These are phyloP conservation scores for Cephus rjabovi DNA, from an alignment of 2,888 invertebrate genomes.

Conservation along the genomic window DNA sequence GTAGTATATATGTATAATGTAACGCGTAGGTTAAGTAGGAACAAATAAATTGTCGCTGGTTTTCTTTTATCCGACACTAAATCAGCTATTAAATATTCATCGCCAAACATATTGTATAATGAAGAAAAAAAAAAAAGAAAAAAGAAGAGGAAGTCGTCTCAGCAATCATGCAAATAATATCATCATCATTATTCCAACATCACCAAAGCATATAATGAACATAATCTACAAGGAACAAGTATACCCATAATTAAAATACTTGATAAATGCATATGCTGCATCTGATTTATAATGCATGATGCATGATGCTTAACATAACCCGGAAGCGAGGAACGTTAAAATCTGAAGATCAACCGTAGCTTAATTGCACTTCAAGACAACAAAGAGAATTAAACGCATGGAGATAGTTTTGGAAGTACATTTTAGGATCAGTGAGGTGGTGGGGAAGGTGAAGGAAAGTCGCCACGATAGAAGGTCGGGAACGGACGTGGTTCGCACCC, in stretches of 20 bases:
- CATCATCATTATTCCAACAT: neutral
- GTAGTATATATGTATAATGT: neutral
- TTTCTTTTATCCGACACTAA: neutral
- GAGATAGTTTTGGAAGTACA: neutral
- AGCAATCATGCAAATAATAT: neutral
- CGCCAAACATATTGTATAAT: neutral
- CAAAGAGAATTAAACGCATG: neutral
- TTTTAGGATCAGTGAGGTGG: neutral
- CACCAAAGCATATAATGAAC: neutral
- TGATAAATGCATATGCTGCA: neutral
- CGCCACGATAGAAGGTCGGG: conserved; percentile 26
- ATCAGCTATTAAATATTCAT: neutral
- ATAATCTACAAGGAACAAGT: neutral
- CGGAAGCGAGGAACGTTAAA: neutral
- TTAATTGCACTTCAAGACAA: neutral
- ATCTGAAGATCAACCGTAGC: neutral
- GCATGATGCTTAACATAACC: neutral
- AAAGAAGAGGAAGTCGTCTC: neutral
- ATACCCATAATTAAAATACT: neutral
- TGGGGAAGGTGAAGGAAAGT: neutral
- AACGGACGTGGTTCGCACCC: conserved; percentile 26
- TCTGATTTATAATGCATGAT: neutral
- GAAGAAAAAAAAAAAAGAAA: neutral
- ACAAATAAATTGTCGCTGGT: neutral
- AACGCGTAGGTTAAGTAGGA: neutral